These are phyloP conservation scores for Eupeodes latifasciatus DNA, from an alignment of 2,888 invertebrate genomes.

Conservation along the genomic window DNA sequence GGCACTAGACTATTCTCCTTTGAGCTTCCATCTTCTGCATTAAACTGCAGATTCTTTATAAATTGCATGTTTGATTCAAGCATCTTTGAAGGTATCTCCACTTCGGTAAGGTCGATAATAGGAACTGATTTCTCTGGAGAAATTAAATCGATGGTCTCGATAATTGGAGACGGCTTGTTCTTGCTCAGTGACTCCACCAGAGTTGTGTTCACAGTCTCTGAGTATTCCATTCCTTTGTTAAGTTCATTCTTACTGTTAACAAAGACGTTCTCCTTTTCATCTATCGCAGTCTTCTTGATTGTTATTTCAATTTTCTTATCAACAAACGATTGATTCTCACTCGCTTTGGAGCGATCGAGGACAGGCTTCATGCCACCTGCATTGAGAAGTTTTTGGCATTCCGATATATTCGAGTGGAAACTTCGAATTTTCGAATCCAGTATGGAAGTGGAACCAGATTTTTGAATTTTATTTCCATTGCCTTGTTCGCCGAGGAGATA, in stretches of 20 bases:
- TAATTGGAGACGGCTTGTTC: conserved; percentile 79
- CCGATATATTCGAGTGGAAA: conserved; percentile 93
- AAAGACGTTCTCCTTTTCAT: conserved; percentile 83
- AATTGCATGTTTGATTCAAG: conserved; percentile 78
- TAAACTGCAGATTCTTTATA: conserved; percentile 77
- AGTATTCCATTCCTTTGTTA: conserved; percentile 83
- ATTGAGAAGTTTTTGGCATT: conserved; percentile 93
- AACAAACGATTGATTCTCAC: conserved; percentile 77
- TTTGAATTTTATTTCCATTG: conserved; percentile 89
- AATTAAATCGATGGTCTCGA: conserved; percentile 83
- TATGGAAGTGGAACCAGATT: conserved; percentile 93
- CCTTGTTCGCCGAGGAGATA: conserved; percentile 91
- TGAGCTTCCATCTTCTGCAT: conserved; percentile 77
- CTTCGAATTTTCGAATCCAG: conserved; percentile 93
- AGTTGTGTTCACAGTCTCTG: conserved; percentile 82
- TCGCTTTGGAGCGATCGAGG: conserved; percentile 84
- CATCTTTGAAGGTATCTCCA: conserved; percentile 80
- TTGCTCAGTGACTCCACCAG: conserved; percentile 81
- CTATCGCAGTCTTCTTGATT: conserved; percentile 81
- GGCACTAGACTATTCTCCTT: conserved; percentile 60
- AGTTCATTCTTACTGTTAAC: conserved; percentile 83
- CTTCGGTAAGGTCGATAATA: conserved; percentile 81
- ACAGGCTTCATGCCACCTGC: conserved; percentile 91
- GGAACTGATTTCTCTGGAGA: conserved; percentile 82
- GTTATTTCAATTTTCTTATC: conserved; percentile 81